These are phyloP conservation scores for Archilochus colubris DNA, from an alignment of 2,113 vertebrate species.

Conservation along the genomic window DNA sequence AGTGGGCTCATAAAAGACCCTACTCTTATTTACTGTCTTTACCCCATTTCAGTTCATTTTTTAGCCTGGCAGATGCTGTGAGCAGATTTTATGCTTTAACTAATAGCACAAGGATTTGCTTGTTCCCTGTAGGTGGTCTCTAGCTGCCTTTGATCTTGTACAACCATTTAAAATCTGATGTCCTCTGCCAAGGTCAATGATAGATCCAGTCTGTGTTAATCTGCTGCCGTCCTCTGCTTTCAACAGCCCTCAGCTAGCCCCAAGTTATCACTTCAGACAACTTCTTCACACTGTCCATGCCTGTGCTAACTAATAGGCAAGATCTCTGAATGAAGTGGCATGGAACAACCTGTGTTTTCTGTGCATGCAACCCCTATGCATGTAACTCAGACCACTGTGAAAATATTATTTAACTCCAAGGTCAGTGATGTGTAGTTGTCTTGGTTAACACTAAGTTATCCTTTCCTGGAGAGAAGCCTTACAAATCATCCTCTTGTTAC, in stretches of 20 bases:
- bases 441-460: neutral
- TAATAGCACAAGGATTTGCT: constrained; percentile 20
- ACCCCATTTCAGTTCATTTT: neutral
- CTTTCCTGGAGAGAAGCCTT: neutral
- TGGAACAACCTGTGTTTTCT: neutral
- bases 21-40: neutral
- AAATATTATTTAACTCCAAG: neutral
- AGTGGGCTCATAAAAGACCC: neutral
- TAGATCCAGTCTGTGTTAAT: neutral
- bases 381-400: neutral
- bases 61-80: constrained; percentile 5
- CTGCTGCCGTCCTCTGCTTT: neutral
- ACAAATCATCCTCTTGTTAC: neutral
- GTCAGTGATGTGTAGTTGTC: neutral
- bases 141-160: neutral
- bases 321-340: neutral
- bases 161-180: neutral
- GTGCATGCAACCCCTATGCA: neutral
- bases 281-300: neutral
- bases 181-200: constrained; percentile 6
- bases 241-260: neutral
- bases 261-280: neutral
- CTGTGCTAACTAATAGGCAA: neutral
- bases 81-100: constrained; percentile 33
- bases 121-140: neutral